These are phyloP conservation scores for Mohoua ochrocephala DNA, from an alignment of 2,113 vertebrate genomes.

Conservation along the genomic window DNA sequence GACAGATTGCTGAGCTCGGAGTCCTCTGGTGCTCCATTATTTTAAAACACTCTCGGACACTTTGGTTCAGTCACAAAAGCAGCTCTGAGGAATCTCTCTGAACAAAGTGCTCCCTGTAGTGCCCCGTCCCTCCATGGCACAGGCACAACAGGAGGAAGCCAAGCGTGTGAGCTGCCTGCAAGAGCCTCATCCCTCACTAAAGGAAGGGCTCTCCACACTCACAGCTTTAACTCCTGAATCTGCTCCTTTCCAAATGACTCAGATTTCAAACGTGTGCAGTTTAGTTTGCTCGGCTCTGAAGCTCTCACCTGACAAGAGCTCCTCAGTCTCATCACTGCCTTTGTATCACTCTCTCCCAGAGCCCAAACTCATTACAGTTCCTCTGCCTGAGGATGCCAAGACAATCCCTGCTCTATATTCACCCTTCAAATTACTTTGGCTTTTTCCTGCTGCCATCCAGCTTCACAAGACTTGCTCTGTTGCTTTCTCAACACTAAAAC, in stretches of 20 bases:
- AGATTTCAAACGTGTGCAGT: background rate
- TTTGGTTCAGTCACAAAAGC: background rate
- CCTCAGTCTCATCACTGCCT: background rate
- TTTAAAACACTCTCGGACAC: background rate
- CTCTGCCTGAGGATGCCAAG: background rate
- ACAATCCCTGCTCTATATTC: background rate
- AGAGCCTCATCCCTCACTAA: background rate
- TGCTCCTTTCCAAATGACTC: background rate
- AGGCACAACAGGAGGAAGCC: background rate
- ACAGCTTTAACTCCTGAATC: background rate
- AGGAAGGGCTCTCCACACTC: background rate
- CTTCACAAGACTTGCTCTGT: background rate
- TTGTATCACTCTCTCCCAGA: background rate
- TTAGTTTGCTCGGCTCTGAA: background rate
- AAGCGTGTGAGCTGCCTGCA: background rate
- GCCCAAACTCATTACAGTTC: background rate
- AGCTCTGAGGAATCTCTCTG: background rate
- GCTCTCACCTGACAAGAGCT: background rate
- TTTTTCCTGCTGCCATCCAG: background rate
- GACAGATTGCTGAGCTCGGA: background rate
- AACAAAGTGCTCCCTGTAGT: background rate
- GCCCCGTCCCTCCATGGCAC: background rate
- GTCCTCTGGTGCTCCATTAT: background rate
- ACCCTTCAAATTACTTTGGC: background rate
- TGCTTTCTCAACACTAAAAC: background rate